Base-by-base conservation (phyloP, 1,140 invertebrate genomes). In the Idris sp. region DNA sequence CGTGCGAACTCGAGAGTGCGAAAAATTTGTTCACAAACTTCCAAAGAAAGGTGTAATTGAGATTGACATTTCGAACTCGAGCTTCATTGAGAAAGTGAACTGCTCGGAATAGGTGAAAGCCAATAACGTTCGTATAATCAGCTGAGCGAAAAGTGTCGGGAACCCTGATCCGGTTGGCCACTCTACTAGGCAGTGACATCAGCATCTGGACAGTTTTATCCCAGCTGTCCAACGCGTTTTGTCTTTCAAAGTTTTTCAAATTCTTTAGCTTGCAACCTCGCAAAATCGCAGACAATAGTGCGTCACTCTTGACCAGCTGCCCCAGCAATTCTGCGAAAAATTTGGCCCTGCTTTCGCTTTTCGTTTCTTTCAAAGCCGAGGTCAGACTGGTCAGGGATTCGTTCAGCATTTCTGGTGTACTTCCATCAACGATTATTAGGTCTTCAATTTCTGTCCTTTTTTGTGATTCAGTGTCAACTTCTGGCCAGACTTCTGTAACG, bases 91-190 rank as follows among this genome's bases (percentile, higher is more conserved):
- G 83, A 78, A 91, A 92, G 58, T 90, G 88, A 0, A 94, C 77
- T 4, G 87, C 80, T 51, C 90, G 87, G 0, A 90, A 71, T 2
- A 92, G 77, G 68, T 93, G 91, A 71, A 89, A 89, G 10, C 89
- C 81, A 0, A 94, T 74, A n/a, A 90, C 75, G 56, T 89, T 89
- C 0, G 89, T 84, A 80, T 90, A 94, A 11, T 87, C 85, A n/a
- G 89, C 84, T 0, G 87, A 81, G 0, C 86, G 81, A 79, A 92
- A 94, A n/a, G 88, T 85, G 26, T 89, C 83, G 0, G 90, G 89
- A 1, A 90, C 82, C 33, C 90, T 79, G 5, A 92, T 61, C 67
- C 87, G 89, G 80, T 95, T 95, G 2, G 92, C 91, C 0, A 94
- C 83, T 64, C 90, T 83, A 71, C 87, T 90, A 0, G 93, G 93